Evolutionary conservation across 23 tunicate species (phyloP), one percentile per base, ranked within the genome.

Genomic region (Oikopleura albicans): DNA sequence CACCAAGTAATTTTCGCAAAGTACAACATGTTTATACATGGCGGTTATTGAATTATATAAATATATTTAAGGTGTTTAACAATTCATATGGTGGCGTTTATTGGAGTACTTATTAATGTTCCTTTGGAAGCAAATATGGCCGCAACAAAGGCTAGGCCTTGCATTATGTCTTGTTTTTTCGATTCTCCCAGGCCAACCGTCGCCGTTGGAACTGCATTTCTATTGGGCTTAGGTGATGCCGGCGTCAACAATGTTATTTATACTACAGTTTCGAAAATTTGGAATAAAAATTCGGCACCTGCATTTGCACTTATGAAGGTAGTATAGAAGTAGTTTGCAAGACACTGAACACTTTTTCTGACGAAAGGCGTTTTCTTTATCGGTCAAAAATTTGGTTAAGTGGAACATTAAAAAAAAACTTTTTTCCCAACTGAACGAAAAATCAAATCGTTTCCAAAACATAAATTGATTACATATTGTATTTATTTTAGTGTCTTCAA

Each of bases 221-320:
- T 71, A 2, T 37, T 71, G 4, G 79, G 79, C 2, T 29, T 71
- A 2, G 79, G 79, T 12, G 79, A 71, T 29, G 79, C 79, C 31
- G 79, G 79, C 33, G 79, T 71, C 79, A 71, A 71, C 37, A 71
- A 71, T 31, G 79, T 71, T 4, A 71, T 71, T 29, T 71, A 71
- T 29, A 71, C 79, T 16, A 12, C 79, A 71, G 31, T 71, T 37
- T 12, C 79, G 4, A 71, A 27, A 16, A 29, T 4, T 12, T 71
- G 27, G 27, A 16, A 16, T 16, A 4, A 71, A 16, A 29, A 71
- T 29, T 12, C 79, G 2, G 35, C 79, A 12, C 35, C 79, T 16
- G 79, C 79, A 16, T 71, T 71, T 29, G 79, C 79, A 2, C 79
- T 71, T 22, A 71, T 71, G 79, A 71, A 71, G 79, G 79, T 71